Evolutionary conservation across 2,797 vertebrate species (phyloP).

Genomic region (Erpetoichthys calabaricus): DNA sequence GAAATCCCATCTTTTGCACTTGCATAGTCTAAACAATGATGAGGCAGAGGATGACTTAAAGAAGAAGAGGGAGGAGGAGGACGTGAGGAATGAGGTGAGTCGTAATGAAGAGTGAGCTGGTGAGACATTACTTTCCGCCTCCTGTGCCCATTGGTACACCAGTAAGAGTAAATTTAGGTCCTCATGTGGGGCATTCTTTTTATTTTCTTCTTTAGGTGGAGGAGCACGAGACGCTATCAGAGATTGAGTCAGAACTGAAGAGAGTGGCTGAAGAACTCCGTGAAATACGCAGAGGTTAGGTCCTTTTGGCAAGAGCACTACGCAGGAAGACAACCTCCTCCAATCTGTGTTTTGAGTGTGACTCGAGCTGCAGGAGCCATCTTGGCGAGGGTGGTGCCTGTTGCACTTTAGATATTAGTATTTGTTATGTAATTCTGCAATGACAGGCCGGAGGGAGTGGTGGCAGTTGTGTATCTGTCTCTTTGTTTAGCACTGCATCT

Average conservation of each 20-base stretch:
- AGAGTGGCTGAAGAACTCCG: slow-evolving; percentile 51
- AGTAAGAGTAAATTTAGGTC: background rate
- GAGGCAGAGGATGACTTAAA: slow-evolving; percentile 38
- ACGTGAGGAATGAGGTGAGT: slow-evolving; percentile 20
- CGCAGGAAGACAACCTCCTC: slow-evolving; percentile 2
- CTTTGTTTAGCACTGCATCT: no score
- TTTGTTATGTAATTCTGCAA: no score
- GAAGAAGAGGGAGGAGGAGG: slow-evolving; percentile 36
- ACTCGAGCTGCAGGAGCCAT: no score
- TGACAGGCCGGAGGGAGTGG: no score
- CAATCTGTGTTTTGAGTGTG: background rate
- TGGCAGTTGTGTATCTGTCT: no score
- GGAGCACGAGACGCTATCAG: slow-evolving; percentile 42
- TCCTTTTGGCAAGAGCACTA: no score
- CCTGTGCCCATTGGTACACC: background rate
- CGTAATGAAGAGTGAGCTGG: background rate
- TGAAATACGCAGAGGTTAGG: slow-evolving; percentile 47
- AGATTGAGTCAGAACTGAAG: slow-evolving; percentile 52
- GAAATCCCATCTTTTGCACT: slow-evolving; percentile 14
- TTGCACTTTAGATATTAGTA: no score
- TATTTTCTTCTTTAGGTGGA: slow-evolving; percentile 21
- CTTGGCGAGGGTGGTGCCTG: no score
- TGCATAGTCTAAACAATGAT: slow-evolving; percentile 22
- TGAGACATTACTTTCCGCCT: background rate
- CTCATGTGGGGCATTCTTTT: background rate